Base-by-base conservation (phyloP, 2,113 vertebrate genomes). In the Delphinus delphis region DNA sequence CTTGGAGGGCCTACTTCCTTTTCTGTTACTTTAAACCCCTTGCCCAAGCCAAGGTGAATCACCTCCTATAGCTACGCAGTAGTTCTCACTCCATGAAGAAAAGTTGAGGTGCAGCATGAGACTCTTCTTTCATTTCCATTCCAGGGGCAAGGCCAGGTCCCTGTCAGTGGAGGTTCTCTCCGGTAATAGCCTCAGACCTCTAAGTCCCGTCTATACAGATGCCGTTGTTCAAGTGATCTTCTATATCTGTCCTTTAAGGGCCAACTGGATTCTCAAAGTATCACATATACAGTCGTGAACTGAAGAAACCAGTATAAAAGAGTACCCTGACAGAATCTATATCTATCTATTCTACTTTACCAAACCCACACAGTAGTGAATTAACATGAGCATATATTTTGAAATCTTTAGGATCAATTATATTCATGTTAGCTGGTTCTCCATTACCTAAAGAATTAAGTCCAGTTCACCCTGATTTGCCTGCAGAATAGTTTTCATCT, bases 21-120 rank as follows among this genome's bases (percentile, higher is more conserved):
- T 93, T 65, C 62, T 88, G 38, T 71, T 76, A 65, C 33, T 47
- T 88, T 77, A 71, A 94, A 68, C 25, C 68, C 12, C 20, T 94
- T 77, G 62, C 47, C 53, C 90, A 47, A 97, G 82, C 47, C 90
- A 95, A 90, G 36, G 17, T 88, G 53, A 96, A 85, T 68, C 68
- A 81, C 21, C 25, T 25, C 63, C 38, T 79, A 62, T 4, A 93
- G 77, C 25, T 60, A 26, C 8, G 79, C 12, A 89, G 83, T 15
- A 90, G 36, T 17, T 86, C 23, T 81, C 7, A 89, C 11, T 76
- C 68, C 60, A 47, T 6, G 53, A 92, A 86, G 86, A 62, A 86
- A 90, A 79, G 23, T 70, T 87, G 36, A 80, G 67, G 6, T 73
- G 41, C 89, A 83, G 81, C 1, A 0, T 13, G 21, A 83, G 33